Evolutionary conservation across 2,797 vertebrate genomes (phyloP).

Genomic region (Acanthurus tractus): DNA sequence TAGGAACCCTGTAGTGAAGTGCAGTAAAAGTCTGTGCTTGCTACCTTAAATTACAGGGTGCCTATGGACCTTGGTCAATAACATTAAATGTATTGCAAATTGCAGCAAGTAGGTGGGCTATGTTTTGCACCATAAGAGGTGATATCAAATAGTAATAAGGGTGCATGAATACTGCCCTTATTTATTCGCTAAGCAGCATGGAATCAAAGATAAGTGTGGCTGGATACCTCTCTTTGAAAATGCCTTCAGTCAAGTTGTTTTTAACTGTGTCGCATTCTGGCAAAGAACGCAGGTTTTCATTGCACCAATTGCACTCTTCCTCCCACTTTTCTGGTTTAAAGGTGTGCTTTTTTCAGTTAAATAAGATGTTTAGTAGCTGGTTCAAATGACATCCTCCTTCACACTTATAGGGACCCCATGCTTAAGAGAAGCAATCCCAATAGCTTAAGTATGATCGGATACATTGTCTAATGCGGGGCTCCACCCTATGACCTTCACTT

Average conservation of each 20-base stretch:
- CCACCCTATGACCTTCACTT: constrained; percentile 12
- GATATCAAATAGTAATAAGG: constrained; percentile 67
- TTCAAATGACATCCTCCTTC: neutral
- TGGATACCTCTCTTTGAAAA: constrained; percentile 37
- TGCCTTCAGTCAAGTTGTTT: constrained; percentile 33
- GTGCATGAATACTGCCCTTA: constrained; percentile 50
- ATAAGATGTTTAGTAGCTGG: constrained; percentile 25
- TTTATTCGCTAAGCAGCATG: constrained; percentile 58
- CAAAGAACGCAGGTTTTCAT: constrained; percentile 24
- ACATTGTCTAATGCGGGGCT: neutral
- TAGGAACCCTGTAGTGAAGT: constrained; percentile 67
- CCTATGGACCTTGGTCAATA: constrained; percentile 74
- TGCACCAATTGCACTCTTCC: neutral
- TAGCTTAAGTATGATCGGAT: constrained; percentile 1
- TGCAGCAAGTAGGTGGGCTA: constrained; percentile 65
- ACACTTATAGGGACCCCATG: constrained; percentile 1
- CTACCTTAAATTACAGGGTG: constrained; percentile 68
- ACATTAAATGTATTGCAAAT: constrained; percentile 73
- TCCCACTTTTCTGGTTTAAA: constrained; percentile 1
- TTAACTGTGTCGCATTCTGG: constrained; percentile 23
- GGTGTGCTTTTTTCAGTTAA: constrained; percentile 33
- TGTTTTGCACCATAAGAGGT: constrained; percentile 62
- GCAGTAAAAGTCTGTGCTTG: constrained; percentile 57
- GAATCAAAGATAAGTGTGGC: constrained; percentile 53
- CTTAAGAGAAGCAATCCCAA: neutral